phyloP scores from a whole-genome alignment of 2,113 vertebrate species.

The Hippolais icterina region DNA sequence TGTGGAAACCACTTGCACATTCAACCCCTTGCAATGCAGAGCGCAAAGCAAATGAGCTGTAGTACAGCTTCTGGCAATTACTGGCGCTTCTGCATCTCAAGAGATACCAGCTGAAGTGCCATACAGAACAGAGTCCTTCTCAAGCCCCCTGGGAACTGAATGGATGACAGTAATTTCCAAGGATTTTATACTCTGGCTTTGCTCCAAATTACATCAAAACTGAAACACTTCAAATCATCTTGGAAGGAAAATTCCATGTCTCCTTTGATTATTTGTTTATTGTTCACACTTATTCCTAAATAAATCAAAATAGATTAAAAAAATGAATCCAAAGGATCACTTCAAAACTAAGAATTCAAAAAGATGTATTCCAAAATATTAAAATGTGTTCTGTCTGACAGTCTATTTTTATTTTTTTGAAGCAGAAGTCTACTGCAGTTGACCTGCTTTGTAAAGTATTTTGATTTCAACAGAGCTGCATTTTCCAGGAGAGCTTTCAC shows the following conservation, averaged over 20 bases:
- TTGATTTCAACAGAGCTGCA: slow-evolving; percentile 48
- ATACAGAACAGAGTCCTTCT: not conserved
- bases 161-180: slow-evolving; percentile 17
- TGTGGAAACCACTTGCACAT: not conserved
- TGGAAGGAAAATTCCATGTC: slow-evolving; percentile 11
- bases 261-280: not conserved
- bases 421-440: slow-evolving; percentile 1
- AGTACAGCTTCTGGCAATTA: not conserved
- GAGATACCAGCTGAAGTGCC: not conserved
- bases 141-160: not conserved
- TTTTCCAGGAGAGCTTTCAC: slow-evolving; percentile 44
- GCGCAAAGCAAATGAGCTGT: not conserved
- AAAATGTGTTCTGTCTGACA: slow-evolving; percentile 5
- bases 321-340: not conserved
- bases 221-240: not conserved
- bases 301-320: not conserved
- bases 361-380: not conserved
- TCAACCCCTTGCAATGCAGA: not conserved
- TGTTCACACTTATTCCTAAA: not conserved
- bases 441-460: slow-evolving; percentile 38
- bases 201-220: slow-evolving; percentile 37
- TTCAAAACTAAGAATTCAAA: not conserved
- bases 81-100: not conserved
- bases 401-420: not conserved
- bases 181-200: slow-evolving; percentile 25